Evolutionary conservation across 2,113 vertebrate species (phyloP).

Genomic region (Glaucomys volans): DNA sequence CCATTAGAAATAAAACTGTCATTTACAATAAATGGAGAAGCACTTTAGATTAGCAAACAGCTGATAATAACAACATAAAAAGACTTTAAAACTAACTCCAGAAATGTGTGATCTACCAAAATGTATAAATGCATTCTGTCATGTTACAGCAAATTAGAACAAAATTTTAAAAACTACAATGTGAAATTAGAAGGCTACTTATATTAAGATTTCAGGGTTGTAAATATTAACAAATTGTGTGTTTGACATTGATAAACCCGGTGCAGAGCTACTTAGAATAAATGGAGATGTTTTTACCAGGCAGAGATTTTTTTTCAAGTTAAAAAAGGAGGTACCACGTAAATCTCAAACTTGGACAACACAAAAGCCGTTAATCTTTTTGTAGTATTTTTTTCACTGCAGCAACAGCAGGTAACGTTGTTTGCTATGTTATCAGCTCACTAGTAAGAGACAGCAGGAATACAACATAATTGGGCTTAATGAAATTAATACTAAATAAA

Average conservation of each 20-base stretch:
- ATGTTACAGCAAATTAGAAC: no score
- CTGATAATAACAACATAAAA: not conserved
- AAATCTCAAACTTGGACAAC: slow-evolving; percentile 24
- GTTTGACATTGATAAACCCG: not conserved
- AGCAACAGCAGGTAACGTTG: not conserved
- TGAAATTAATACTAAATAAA: not conserved
- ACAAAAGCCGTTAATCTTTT: not conserved
- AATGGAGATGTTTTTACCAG: not conserved
- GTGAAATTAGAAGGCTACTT: not conserved
- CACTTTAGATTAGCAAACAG: not conserved
- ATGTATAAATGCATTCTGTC: no score
- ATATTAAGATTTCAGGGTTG: not conserved
- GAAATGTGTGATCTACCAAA: no score
- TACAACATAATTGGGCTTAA: not conserved
- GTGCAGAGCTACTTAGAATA: not conserved
- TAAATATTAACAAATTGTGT: not conserved
- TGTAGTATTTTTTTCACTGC: not conserved
- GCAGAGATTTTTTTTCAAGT: slow-evolving; percentile 3
- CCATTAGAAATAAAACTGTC: not conserved
- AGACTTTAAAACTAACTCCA: not conserved
- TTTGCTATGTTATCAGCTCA: not conserved
- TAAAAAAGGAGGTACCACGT: not conserved
- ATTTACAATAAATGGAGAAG: slow-evolving; percentile 5
- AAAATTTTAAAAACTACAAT: not conserved
- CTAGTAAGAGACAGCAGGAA: not conserved